Evolutionary conservation across 2,888 invertebrate species (phyloP).

Genomic region (Palloptera scutellata): DNA sequence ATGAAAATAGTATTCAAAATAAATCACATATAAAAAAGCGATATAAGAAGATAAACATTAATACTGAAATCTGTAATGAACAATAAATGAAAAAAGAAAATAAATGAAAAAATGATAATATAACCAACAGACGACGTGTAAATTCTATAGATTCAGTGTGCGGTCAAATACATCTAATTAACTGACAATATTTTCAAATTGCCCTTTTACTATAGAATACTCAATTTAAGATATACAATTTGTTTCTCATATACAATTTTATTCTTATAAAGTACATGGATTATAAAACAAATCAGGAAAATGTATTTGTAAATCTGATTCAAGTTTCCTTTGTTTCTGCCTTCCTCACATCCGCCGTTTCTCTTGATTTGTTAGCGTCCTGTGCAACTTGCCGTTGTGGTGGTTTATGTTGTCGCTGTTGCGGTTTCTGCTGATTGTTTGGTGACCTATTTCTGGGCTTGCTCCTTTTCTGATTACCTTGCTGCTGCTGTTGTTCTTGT

Average conservation of each 20-base stretch:
- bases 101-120: slow-evolving; percentile 1
- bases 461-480: background rate
- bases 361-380: slow-evolving; percentile 6
- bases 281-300: too few species aligned
- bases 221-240: too few species aligned
- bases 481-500: slow-evolving; percentile 8
- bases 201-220: too few species aligned
- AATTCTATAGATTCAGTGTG: too few species aligned
- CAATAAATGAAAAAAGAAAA: background rate
- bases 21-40: too few species aligned
- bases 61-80: background rate
- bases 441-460: background rate
- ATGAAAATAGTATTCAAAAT: too few species aligned
- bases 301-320: background rate
- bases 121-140: background rate
- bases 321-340: slow-evolving; percentile 29
- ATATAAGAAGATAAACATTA: too few species aligned
- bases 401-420: slow-evolving; percentile 19
- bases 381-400: slow-evolving; percentile 15
- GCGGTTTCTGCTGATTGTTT: slow-evolving; percentile 1
- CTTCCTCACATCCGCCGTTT: slow-evolving; percentile 13
- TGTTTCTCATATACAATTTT: too few species aligned
- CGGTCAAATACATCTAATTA: too few species aligned
- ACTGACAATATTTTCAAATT: too few species aligned
- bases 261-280: too few species aligned